Evolutionary conservation across 2,113 vertebrate species (phyloP).

Genomic region (Solea senegalensis): DNA sequence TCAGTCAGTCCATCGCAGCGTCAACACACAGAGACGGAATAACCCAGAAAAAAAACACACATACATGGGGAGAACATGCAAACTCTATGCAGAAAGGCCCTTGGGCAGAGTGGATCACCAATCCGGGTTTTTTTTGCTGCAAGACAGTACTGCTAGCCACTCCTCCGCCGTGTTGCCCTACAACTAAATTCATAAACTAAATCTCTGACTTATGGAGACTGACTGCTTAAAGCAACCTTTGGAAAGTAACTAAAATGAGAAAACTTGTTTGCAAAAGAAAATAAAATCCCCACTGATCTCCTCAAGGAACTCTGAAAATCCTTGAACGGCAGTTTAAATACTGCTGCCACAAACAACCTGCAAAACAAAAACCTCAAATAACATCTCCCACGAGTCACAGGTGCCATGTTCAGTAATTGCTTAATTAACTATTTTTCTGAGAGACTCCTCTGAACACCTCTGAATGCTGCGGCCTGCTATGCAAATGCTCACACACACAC

Average conservation of each 20-base stretch:
- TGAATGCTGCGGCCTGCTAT: constrained; percentile 11
- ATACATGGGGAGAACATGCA: too few relatives aligned
- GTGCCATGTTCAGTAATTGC: constrained; percentile 59
- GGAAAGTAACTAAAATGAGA: constrained; percentile 9
- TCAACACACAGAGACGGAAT: too few relatives aligned
- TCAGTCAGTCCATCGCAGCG: too few relatives aligned
- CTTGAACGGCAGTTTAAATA: constrained; percentile 33
- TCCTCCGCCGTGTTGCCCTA: too few relatives aligned
- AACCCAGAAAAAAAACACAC: too few relatives aligned
- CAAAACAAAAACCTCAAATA: constrained; percentile 44
- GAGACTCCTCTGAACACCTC: constrained; percentile 46
- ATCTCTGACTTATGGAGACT: not conserved
- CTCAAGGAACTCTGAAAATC: constrained; percentile 39
- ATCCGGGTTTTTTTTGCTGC: too few relatives aligned
- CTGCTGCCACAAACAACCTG: constrained; percentile 42
- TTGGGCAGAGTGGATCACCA: too few relatives aligned
- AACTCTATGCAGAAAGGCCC: too few relatives aligned
- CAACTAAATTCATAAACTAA: not conserved
- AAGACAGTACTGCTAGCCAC: too few relatives aligned
- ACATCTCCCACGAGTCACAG: constrained; percentile 51
- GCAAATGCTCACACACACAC: not conserved
- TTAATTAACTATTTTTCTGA: constrained; percentile 60
- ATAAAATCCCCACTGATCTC: constrained; percentile 26
- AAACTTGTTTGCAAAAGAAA: constrained; percentile 31
- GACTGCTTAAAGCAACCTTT: constrained; percentile 12